Conservation (phyloP, 2,113 vertebrate species). For the Paradisaea rubra region DNA sequence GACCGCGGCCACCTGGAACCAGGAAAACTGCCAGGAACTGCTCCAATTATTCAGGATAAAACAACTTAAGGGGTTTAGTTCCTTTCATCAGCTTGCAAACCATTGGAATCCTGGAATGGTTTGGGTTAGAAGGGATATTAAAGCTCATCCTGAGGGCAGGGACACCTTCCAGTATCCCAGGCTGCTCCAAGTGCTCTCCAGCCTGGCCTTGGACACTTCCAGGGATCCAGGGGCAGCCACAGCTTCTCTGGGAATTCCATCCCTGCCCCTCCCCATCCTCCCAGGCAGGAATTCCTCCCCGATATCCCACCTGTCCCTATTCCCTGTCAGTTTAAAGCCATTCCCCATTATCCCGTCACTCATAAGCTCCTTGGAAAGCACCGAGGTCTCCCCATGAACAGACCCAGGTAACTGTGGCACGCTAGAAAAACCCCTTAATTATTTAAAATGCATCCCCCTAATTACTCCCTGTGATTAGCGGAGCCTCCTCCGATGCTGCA, state of each 20-base stretch:
- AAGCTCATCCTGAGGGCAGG: neutral
- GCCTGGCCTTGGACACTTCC: neutral
- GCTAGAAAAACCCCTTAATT: fast-evolving
- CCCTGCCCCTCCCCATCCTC: neutral
- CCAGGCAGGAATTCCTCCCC: neutral
- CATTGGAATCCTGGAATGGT: neutral
- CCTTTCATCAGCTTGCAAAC: neutral
- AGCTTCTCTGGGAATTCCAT: neutral
- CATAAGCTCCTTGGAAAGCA: neutral
- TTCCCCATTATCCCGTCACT: neutral
- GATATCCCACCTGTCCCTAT: neutral
- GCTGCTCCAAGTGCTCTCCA: neutral
- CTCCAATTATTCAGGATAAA: neutral
- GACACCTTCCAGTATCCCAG: neutral
- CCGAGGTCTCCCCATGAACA: fast-evolving
- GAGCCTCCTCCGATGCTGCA: neutral
- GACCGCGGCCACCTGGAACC: neutral
- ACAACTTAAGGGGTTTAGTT: fast-evolving
- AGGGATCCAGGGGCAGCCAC: neutral
- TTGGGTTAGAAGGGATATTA: neutral
- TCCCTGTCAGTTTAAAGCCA: neutral
- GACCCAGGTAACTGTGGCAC: fast-evolving
- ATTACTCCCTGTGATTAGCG: fast-evolving
- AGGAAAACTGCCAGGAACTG: neutral
- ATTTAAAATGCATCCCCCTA: neutral